A percentile compares a stretch with the other conserved stretches of the same genome.
Conservation (phyloP, 2,113 vertebrate species). For the Gila orcuttii region DNA sequence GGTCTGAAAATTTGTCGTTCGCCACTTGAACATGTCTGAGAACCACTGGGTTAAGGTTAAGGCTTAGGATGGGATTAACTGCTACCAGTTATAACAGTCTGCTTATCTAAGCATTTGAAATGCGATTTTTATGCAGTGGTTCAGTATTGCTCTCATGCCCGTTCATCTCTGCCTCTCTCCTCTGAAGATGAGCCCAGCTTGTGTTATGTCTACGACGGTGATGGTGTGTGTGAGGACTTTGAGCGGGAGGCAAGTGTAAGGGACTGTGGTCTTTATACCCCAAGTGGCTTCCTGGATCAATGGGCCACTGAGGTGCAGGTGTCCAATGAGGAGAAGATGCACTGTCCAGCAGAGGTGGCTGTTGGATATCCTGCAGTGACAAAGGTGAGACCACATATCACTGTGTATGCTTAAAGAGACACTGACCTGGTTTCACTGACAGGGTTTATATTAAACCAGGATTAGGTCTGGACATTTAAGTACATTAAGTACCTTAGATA, state of each 20-base stretch:
- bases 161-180: background rate
- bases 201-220: conserved; percentile 96
- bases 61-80: background rate
- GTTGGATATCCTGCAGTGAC: conserved; percentile 92
- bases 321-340: conserved; percentile 88
- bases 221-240: conserved; percentile 97
- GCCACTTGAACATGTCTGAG: background rate
- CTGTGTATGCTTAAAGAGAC: background rate
- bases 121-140: background rate
- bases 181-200: conserved; percentile 89
- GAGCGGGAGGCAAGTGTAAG: conserved; percentile 92
- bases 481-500: background rate
- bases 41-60: background rate
- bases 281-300: conserved; percentile 93
- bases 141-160: background rate
- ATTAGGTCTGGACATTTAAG: background rate
- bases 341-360: conserved; percentile 92
- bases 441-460: too few relatives aligned
- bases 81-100: background rate
- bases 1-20: background rate
- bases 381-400: conserved; percentile 80
- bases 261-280: conserved; percentile 96
- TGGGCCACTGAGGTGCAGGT: conserved; percentile 91
- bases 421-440: too few relatives aligned
- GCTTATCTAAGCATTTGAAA: background rate